Evolutionary conservation across 2,888 invertebrate species (phyloP), one percentile per base, ranked within the genome.

Genomic region (Steinernema scapterisci): DNA sequence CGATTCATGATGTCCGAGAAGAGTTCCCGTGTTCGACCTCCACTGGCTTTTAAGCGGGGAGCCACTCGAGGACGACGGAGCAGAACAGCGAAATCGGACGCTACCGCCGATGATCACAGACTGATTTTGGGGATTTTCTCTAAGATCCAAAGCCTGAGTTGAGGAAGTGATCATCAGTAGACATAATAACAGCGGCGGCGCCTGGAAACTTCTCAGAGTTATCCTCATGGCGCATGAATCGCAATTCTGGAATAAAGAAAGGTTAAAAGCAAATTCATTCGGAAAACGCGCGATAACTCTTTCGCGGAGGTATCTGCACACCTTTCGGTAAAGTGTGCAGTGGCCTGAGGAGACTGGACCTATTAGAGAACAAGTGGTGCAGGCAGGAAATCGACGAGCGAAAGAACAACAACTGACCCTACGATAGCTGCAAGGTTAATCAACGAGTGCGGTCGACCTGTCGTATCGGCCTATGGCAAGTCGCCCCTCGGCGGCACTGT

Each of bases 1-100:
- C 43, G 80, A 63, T 54, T 86, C 82, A 70, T 84, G 82, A 70
- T 80, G 81, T 5, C 85, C 85, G 1, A 86, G 71, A 27, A 86
- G 73, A 27, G 79, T 78, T 9, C 85, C 84, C 0, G 80, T 80
- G 75, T 84, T 87, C 3, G 81, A 83, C 52, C 82, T 74, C 86
- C 86, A 86, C 77, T 86, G 86, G 51, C 80, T 81, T 70, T 82
- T 79, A 16, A 63, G 19, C 16, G 63, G 31, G 48, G 78, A 44
- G 16, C 72, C 80, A 16, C 77, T 21, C 13, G 44, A 52, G n/a
- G 78, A 63, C 16, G 80, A 27, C n/a, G 79, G 74, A 16, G 82
- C 82, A 2, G 83, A 51, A 71, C 86, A 86, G 38, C 80, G 77
- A 44, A 86, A 81, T 3, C 76, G 73, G n/a, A 85, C 79, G 72